A percentile compares a stretch with the other conserved stretches of the same genome.
These are phyloP conservation scores for Cossypha caffra DNA, from an alignment of 2,797 vertebrate species.

Conservation along the genomic window DNA sequence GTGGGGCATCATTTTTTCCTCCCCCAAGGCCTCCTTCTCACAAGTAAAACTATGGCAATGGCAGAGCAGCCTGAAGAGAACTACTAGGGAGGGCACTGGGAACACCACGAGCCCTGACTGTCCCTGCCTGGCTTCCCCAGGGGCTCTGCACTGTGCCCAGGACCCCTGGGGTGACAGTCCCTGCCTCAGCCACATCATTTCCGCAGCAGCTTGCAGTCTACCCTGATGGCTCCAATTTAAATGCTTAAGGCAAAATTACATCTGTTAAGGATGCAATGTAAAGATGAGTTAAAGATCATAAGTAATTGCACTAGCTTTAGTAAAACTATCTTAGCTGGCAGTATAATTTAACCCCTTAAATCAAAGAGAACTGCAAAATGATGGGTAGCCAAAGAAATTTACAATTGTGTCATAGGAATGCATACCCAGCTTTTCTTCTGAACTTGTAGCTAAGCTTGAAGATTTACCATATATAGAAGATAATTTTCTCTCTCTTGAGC, in stretches of 20 bases:
- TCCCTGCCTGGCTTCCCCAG: background rate
- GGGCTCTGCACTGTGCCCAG: background rate
- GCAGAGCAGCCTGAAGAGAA: background rate
- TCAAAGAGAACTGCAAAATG: background rate
- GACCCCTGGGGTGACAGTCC: background rate
- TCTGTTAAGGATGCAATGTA: background rate
- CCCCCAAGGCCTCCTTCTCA: background rate
- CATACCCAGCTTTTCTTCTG: background rate
- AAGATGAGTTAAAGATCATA: background rate
- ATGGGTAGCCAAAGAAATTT: background rate
- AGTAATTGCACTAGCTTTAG: background rate
- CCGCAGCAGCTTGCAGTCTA: background rate
- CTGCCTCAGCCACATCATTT: background rate
- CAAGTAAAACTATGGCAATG: background rate
- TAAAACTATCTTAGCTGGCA: background rate
- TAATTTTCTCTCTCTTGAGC: background rate
- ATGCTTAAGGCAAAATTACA: background rate
- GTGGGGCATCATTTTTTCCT: accelerated
- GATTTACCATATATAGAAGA: background rate
- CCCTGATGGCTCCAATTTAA: background rate
- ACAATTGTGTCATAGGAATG: background rate
- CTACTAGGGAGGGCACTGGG: no score
- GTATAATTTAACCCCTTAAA: background rate
- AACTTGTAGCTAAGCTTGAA: background rate
- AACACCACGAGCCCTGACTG: background rate